Evolutionary conservation across 2,113 vertebrate species (phyloP).

Genomic region (Tringa solitaria): DNA sequence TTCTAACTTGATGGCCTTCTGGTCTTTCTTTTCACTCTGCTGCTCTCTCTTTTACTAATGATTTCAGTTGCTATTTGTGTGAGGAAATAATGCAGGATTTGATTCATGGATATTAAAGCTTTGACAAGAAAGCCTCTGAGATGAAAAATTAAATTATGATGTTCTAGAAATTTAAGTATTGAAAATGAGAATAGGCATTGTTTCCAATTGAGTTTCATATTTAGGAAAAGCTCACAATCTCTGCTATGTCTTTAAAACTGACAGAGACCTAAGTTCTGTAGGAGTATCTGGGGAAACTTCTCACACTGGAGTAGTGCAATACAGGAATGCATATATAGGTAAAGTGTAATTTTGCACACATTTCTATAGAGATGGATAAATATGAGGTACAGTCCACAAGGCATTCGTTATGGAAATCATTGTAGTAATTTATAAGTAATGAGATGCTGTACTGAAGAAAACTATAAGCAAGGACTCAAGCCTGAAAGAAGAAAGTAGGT

Average conservation of each 20-base stretch:
- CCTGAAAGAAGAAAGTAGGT: neutral
- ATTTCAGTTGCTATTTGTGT: neutral
- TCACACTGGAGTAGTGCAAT: neutral
- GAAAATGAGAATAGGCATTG: neutral
- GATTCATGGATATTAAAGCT: neutral
- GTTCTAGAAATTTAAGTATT: neutral
- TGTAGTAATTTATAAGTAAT: constrained; percentile 10
- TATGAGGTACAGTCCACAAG: neutral
- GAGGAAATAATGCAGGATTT: neutral
- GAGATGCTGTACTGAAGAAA: neutral
- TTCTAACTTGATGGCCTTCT: neutral
- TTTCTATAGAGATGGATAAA: neutral
- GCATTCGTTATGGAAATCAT: neutral
- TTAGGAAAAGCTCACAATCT: neutral
- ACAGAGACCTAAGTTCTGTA: neutral
- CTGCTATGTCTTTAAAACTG: neutral
- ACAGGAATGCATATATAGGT: neutral
- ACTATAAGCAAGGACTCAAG: neutral
- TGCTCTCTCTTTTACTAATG: neutral
- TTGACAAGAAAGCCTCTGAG: neutral
- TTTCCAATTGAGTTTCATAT: neutral
- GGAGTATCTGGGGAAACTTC: neutral
- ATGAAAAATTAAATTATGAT: neutral
- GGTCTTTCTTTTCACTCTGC: neutral
- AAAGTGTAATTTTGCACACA: neutral